A percentile compares a stretch with the other conserved stretches of the same genome.
Conservation (phyloP, 2,888 invertebrate species). For the Melipona bicolor region DNA sequence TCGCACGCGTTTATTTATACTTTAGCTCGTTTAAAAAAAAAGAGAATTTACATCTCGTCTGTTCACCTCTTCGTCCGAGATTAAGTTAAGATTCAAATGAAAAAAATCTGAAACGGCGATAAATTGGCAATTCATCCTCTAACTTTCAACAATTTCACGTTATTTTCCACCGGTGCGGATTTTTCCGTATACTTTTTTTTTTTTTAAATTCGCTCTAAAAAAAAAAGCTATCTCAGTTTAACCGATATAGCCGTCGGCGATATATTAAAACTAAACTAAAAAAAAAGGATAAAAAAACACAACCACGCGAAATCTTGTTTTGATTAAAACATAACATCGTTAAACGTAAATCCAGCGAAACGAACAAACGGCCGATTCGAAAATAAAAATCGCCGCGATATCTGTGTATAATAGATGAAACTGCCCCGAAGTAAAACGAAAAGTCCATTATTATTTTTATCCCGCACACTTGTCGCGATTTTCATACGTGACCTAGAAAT, state of each 20-base stretch:
- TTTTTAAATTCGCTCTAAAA: neutral
- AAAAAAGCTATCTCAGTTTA: neutral
- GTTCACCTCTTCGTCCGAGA: too few species aligned
- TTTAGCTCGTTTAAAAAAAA: too few species aligned
- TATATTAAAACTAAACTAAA: neutral
- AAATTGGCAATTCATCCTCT: neutral
- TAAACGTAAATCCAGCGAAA: neutral
- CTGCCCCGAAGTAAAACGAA: neutral
- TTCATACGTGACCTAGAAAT: neutral
- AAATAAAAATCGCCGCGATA: neutral
- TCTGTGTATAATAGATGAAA: neutral
- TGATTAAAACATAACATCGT: neutral
- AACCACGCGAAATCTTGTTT: neutral
- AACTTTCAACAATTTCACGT: neutral
- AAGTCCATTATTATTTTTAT: neutral
- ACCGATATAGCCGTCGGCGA: too few species aligned
- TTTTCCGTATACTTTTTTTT: neutral
- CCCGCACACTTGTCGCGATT: neutral
- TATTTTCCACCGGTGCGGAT: neutral
- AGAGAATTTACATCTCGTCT: too few species aligned
- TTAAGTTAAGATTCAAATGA: too few species aligned
- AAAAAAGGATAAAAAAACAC: too few species aligned
- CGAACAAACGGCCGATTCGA: neutral
- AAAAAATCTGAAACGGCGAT: too few species aligned
- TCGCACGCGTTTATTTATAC: too few species aligned